Evolutionary conservation across 2,797 vertebrate genomes (phyloP).

Genomic region (Picus viridis): DNA sequence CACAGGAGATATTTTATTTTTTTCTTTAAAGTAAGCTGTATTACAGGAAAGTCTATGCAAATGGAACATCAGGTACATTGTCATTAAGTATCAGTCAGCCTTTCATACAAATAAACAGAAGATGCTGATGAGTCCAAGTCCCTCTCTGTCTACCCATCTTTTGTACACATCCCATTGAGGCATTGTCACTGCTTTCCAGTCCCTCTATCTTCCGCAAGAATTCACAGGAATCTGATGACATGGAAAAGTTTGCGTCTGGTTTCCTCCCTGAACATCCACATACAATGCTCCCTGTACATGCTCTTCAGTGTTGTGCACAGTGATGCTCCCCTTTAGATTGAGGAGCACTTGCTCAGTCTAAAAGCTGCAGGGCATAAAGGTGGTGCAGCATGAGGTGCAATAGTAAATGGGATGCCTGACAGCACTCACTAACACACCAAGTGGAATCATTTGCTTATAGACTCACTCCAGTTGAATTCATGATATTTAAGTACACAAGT

Average conservation of each 20-base stretch:
- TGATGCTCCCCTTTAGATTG: not conserved
- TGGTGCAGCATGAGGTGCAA: fast-evolving
- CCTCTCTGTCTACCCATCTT: not conserved
- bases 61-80: not conserved
- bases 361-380: not conserved
- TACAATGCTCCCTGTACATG: fast-evolving
- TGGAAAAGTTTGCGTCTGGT: not conserved
- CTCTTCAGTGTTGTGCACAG: not conserved
- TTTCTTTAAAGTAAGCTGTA: not conserved
- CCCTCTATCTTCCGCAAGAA: not conserved
- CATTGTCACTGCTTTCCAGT: not conserved
- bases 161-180: not conserved
- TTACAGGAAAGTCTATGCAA: not conserved
- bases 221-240: not conserved
- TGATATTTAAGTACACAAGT: not conserved
- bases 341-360: not conserved
- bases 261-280: not conserved
- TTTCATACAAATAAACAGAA: not conserved
- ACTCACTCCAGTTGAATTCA: not conserved
- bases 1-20: too few species aligned
- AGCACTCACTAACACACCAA: not conserved
- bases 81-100: not conserved
- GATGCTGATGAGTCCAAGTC: not conserved
- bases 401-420: not conserved
- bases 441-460: not conserved